A percentile compares a stretch with the other conserved stretches of the same genome.
These are phyloP conservation scores for Theristicus caerulescens DNA, from an alignment of 2,113 vertebrate species.

Conservation along the genomic window DNA sequence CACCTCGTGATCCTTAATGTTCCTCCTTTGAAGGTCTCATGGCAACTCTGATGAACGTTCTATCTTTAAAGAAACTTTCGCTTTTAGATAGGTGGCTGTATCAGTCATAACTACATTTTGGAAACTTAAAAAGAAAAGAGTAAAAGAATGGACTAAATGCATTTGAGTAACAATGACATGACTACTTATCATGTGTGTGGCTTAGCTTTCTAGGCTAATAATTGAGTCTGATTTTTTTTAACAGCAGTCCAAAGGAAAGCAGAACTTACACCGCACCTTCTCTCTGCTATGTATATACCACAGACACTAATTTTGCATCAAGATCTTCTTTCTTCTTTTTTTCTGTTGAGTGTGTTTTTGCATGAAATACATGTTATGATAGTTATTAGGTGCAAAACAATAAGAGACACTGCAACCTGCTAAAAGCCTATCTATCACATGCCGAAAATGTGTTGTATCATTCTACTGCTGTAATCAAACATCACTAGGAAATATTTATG, in stretches of 20 bases:
- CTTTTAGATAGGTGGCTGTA: neutral
- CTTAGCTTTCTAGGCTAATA: neutral
- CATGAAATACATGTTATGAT: neutral
- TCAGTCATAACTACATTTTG: neutral
- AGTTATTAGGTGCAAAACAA: neutral
- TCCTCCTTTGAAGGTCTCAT: neutral
- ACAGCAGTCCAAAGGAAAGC: neutral
- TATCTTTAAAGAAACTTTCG: neutral
- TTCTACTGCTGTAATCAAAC: neutral
- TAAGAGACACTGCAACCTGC: neutral
- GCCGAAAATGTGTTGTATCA: neutral
- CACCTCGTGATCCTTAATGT: fast-evolving
- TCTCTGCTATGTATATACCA: neutral
- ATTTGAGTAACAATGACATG: neutral
- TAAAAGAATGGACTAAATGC: neutral
- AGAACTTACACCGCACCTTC: neutral
- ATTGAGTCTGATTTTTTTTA: neutral
- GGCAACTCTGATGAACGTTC: neutral
- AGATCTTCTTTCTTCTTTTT: neutral
- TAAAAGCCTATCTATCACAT: neutral
- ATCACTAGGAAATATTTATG: neutral
- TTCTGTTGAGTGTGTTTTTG: neutral
- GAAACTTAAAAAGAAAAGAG: neutral
- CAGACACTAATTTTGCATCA: neutral
- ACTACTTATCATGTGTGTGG: neutral